Base-by-base conservation (phyloP, 2,888 invertebrate genomes). In the Sipunculus nudus region DNA sequence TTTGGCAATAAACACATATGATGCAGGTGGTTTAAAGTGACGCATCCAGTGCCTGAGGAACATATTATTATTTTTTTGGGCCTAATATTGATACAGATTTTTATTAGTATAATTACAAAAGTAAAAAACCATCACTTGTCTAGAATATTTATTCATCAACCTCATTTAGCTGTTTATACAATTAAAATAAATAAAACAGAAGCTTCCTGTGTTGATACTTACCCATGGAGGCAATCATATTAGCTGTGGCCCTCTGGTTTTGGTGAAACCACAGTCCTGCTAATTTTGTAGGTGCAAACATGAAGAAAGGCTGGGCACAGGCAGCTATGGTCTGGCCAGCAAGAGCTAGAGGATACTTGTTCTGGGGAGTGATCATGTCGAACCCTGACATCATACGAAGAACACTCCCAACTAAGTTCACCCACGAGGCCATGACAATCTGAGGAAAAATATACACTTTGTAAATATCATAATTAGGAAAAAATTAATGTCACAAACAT, bases 221-320 rank as follows among this genome's bases (percentile, higher is more conserved):
- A 81, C 82, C 75, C 77, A 81, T 79, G 16, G 79, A 84, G 21
- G 82, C 84, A 21, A 86, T 59, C 53, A 85, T 85, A 61, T 85
- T 86, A 1, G 86, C 86, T 35, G 84, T 71, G 8, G 84, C 84
- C 46, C 86, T 72, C 68, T 86, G 84, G 29, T 78, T 78, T 47
- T 83, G 83, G 2, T 82, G 76, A 72, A 86, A 86, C 86, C 86
- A 86, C 28, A 80, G 67, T 6, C 84, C 85, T 2, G 86, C 84
- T 52, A 86, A 77, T 74, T 85, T 86, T 10, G 86, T 85, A 3
- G 86, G 84, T 46, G 84, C 77, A 73, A 85, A 85, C 81, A 87
- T 80, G 48, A 85, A 79, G 73, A 86, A 86, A 13, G 86, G 85
- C 64, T 87, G 86, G 31, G 85, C 85, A 63, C 82, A 73, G 26